Base-by-base conservation (phyloP, 53 echinoderm and acorn worm genomes). In the Temnopleurus reevesii region DNA sequence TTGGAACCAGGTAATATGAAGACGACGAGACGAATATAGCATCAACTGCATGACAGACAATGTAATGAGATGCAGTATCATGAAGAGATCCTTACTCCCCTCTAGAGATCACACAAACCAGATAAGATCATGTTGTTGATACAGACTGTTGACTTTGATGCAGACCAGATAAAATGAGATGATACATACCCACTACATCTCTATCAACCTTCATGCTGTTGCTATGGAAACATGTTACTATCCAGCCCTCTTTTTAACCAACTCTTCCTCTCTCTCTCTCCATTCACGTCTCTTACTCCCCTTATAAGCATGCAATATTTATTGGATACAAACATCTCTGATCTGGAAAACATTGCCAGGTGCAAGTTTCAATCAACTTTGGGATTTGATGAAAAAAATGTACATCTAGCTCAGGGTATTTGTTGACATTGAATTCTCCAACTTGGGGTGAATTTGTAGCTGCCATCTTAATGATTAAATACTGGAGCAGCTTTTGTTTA, bases 141-240 rank as follows among this genome's bases (percentile, higher is more conserved):
- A 71, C 71, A 71, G 71, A 71, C 71, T 71, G 71, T 71, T 71
- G 71, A 71, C 71, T 71, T 71, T 71, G 71, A 71, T 71, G 71
- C 1, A 2, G 41, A 18, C 38, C 24, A 41, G 71, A 71, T 71
- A 18, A 71, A n/a, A 71, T 21, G 71, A 71, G 71, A 71, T 38
- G 71, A 36, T 21, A 38, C 41, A 71, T 71, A 41, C 71, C 5
- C 5, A 6, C 71, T n/a, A 41, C 2, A 41, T 71, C 71, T 41
- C 41, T 17, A 63, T 63, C 34, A 63, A 5, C 34, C 63, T 63
- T 33, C 71, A 71, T 71, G 38, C 41, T 8, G 71, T 71, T 71
- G 21, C 71, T 41, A 71, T 71, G 71, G 71, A 71, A 71, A 71
- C 2, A 13, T 8, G 28, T 38, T 8, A n/a, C n/a, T 0, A 5